Base-by-base conservation (phyloP, 2,888 invertebrate genomes). In the Pyrochroa serraticornis region DNA sequence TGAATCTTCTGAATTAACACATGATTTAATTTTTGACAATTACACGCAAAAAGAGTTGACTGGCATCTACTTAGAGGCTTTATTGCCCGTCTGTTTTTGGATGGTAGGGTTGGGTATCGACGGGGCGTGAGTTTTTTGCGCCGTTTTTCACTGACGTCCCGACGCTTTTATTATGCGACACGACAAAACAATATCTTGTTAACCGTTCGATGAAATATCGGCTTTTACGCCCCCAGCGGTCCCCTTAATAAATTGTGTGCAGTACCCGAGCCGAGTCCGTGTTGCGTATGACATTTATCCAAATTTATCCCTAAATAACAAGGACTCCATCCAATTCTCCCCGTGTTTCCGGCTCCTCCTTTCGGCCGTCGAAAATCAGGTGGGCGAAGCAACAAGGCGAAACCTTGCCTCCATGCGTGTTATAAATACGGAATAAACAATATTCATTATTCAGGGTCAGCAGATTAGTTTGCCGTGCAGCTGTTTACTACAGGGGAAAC, bases 381-480 rank as follows among this genome's bases (percentile, higher is more conserved):
- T 39, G 39, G 13, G 39, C 8, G 39, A 10, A 2, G 13, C n/a
- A 12, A 12, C 39, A 12, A 39, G 13, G n/a, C 22, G 43, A 30
- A n/a, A 5, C 42, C 32, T 14, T 35, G 42, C 47, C 32, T 36
- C 9, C 37, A 30, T 43, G 49, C 49, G 49, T 65, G 64, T 64
- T 71, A 75, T 75, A 75, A 74, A 75, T 74, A 72, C 71, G 69
- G 66, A 74, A 73, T 71, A 75, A 75, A 76, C 76, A 74, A 72
- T 73, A 74, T 76, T 71, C 73, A 76, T 75, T 75, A 76, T 76
- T 76, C 73, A 76, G 67, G 66, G 65, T 54, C 60, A 62, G 72
- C 68, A 74, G 73, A 76, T 76, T 76, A 75, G 74, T 72, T 75
- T 72, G 65, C 70, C 58, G 61, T 54, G 49, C 3, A 5, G 51